phyloP scores from a whole-genome alignment of 2,888 invertebrate species.

The Calameuta idolon region DNA sequence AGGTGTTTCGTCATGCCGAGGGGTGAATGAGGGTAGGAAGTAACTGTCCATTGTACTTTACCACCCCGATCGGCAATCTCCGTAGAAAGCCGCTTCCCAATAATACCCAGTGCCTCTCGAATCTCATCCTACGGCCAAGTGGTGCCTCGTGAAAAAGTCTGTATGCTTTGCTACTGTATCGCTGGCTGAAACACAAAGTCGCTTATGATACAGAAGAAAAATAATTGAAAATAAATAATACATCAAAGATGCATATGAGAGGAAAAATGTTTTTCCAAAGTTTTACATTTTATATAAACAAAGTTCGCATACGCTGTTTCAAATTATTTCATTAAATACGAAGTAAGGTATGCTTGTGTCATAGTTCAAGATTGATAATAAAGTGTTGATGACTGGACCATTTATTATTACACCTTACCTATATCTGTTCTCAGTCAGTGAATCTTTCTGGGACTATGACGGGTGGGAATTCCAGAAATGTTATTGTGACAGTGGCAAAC shows the following conservation, averaged over 20 bases:
- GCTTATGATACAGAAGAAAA: neutral
- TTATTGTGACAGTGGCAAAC: neutral
- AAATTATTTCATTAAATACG: neutral
- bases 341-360: neutral
- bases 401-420: neutral
- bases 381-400: neutral
- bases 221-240: neutral
- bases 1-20: conserved; percentile 1
- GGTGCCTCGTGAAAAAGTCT: neutral
- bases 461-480: neutral
- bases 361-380: neutral
- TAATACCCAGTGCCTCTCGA: neutral
- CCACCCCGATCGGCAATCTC: neutral
- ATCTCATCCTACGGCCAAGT: neutral
- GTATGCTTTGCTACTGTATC: neutral
- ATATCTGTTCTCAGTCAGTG: neutral
- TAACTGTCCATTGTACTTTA: conserved; percentile 2
- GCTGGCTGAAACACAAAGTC: neutral
- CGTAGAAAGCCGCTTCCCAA: neutral
- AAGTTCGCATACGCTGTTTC: neutral
- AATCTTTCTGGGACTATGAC: neutral
- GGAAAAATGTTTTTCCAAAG: neutral
- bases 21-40: neutral
- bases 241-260: neutral
- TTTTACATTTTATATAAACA: neutral